Base-by-base conservation (phyloP, 2,888 invertebrate genomes). In the Drosophila nr. perissopoda region DNA sequence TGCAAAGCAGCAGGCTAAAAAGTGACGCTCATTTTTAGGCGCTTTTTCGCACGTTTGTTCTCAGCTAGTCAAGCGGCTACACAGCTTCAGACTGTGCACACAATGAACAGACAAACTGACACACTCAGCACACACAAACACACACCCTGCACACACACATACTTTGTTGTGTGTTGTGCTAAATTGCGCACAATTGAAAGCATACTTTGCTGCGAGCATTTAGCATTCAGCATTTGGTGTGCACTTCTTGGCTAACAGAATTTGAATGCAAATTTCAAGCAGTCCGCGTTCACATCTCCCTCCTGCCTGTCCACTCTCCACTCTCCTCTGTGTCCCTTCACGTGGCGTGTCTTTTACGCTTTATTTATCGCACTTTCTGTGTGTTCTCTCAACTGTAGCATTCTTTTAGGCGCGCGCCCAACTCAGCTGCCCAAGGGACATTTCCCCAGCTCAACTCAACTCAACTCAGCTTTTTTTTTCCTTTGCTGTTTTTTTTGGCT, bases 161-260 rank as follows among this genome's bases (percentile, higher is more conserved):
- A 25, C 74, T 75, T 81, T 71, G 87, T 81, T 72, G 78, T 58
- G 71, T 76, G 72, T 73, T 81, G 89, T 83, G 78, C 89, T 82
- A 90, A 90, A 89, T 85, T 89, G 85, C 78, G 79, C 77, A 90
- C 91, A 89, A 91, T 83, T 90, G 89, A 87, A 82, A 89, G 89
- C 91, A 79, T 82, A 83, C 87, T 83, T 89, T 81, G 76, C 81
- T 48, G 70, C 82, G 70, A 83, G 88, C 91, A 82, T 89, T 90
- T 88, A 90, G 46, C 46, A 46, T 46, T 46, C 21, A 83, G 84
- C 91, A 82, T 89, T 87, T 86, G 88, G 87, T 89, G 73, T 81
- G 74, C 76, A 75, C 58, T 77, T 77, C 56, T 83, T 68, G 57
- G 57, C 53, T 68, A 74, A 76, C 74, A 56, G 60, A 70, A 70